Conservation (phyloP, 2,888 invertebrate genomes). For the Pachymerium ferrugineum region DNA sequence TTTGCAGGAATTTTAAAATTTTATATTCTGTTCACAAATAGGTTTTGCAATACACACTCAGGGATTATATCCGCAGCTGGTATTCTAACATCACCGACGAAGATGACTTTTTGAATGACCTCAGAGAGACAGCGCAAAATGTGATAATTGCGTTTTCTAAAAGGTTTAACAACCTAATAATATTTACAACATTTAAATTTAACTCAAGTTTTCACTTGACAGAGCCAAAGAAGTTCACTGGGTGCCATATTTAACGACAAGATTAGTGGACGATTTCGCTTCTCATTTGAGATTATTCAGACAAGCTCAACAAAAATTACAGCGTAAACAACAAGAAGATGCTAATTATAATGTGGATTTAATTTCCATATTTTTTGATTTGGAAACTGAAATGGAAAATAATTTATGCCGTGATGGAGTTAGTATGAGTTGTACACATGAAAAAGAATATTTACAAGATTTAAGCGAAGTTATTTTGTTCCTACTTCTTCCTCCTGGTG, state of each 20-base stretch:
- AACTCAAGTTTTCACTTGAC: constrained; percentile 30
- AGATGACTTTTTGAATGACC: constrained; percentile 65
- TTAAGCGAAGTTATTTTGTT: constrained; percentile 74
- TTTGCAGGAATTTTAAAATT: neutral
- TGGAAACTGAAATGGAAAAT: constrained; percentile 80
- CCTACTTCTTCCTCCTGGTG: constrained; percentile 72
- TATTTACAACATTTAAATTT: too few relatives aligned
- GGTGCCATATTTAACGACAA: constrained; percentile 79
- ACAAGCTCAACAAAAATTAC: constrained; percentile 56
- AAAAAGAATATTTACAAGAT: constrained; percentile 69
- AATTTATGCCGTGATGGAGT: constrained; percentile 72
- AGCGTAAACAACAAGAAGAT: constrained; percentile 24
- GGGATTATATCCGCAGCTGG: constrained; percentile 73
- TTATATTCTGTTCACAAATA: constrained; percentile 35
- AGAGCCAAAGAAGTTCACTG: constrained; percentile 79
- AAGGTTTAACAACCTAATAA: constrained; percentile 52
- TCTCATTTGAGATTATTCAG: constrained; percentile 80
- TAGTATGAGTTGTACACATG: constrained; percentile 60
- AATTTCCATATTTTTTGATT: constrained; percentile 78
- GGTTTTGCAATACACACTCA: constrained; percentile 63
- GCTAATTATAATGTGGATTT: constrained; percentile 47
- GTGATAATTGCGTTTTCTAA: constrained; percentile 65
- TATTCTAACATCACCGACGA: constrained; percentile 57
- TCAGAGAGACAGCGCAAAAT: constrained; percentile 64
- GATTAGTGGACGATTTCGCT: constrained; percentile 83